Evolutionary conservation across 2,113 vertebrate genomes (phyloP).

Genomic region (Mobula birostris): DNA sequence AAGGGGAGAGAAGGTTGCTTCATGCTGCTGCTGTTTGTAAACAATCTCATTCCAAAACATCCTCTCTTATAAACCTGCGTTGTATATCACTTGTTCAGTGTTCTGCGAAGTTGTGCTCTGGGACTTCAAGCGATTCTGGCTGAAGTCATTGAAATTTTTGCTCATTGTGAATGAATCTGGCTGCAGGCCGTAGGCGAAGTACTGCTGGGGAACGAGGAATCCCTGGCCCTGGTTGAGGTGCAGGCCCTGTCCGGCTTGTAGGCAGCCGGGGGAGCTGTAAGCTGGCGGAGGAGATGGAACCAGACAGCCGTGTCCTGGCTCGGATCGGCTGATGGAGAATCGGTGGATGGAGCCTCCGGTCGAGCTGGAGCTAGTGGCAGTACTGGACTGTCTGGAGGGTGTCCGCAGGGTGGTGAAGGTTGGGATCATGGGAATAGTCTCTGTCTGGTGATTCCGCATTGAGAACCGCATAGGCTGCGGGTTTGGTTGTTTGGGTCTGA

Average conservation of each 20-base stretch:
- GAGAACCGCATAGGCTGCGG: conserved; percentile 86
- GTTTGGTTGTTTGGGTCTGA: conserved; percentile 83
- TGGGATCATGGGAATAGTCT: conserved; percentile 95
- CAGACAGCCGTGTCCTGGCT: conserved; percentile 58
- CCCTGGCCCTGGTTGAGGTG: conserved; percentile 61
- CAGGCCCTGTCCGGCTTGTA: conserved; percentile 53
- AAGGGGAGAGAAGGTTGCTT: neutral
- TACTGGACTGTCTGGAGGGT: conserved; percentile 85
- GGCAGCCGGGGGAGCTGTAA: conserved; percentile 63
- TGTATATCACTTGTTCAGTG: conserved; percentile 11
- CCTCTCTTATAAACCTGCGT: conserved; percentile 4
- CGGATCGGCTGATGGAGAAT: conserved; percentile 73
- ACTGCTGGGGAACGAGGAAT: conserved; percentile 78
- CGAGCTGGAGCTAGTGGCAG: conserved; percentile 82
- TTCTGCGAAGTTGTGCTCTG: neutral
- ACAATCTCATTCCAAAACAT: neutral
- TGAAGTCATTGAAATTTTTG: conserved; percentile 78
- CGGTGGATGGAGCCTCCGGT: conserved; percentile 69
- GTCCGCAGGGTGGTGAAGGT: conserved; percentile 70
- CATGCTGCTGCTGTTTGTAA: neutral
- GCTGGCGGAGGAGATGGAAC: conserved; percentile 70
- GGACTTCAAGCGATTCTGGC: conserved; percentile 61
- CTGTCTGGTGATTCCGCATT: conserved; percentile 82
- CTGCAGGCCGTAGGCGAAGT: conserved; percentile 76
- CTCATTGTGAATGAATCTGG: conserved; percentile 66